Evolutionary conservation across 2,888 invertebrate species (phyloP), one percentile per base, ranked within the genome.

Genomic region (Ischnura elegans): DNA sequence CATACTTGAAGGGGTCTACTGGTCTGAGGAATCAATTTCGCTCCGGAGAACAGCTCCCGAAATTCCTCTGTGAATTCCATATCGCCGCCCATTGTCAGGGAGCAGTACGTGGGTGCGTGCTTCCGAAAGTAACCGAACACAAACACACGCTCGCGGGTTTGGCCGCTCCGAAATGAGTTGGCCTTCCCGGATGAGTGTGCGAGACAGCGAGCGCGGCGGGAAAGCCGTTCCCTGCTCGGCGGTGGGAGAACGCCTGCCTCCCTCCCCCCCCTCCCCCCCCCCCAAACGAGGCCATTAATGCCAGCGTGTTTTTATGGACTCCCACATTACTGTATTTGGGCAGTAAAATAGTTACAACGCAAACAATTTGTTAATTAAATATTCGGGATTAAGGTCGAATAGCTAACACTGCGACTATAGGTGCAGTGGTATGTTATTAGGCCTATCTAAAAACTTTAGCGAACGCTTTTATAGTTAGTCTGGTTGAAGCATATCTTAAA

Each of bases 21-120:
- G 76, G 76, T 76, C 25, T 76, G 76, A 76, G 36, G 76, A 76
- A 76, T 76, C 76, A 76, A 76, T 76, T 76, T 76, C 76, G n/a
- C 29, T 36, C 76, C 76, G 36, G 36, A 76, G 36, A 76, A 76
- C 36, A 76, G 36, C 76, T 76, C 36, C 76, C 76, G 10, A 36
- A 76, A 76, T 76, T 76, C 76, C 76, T 36, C 76, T 36, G 76
- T 76, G 29, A 76, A 76, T 36, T 76, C 76, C 76, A 76, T 76
- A 36, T 76, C 61, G 36, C 61, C 61, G n/a, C 76, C 21, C 76
- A 51, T 76, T 36, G 76, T 61, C 29, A 76, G 36, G 76, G 36
- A 10, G 36, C 10, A 36, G 16, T n/a, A n/a, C n/a, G n/a, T 36
- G 36, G 10, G 36, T 36, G 25, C 25, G 25, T 29, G 29, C 25